These are phyloP conservation scores for Tineola bisselliella DNA, from an alignment of 2,888 invertebrate species.

Conservation along the genomic window DNA sequence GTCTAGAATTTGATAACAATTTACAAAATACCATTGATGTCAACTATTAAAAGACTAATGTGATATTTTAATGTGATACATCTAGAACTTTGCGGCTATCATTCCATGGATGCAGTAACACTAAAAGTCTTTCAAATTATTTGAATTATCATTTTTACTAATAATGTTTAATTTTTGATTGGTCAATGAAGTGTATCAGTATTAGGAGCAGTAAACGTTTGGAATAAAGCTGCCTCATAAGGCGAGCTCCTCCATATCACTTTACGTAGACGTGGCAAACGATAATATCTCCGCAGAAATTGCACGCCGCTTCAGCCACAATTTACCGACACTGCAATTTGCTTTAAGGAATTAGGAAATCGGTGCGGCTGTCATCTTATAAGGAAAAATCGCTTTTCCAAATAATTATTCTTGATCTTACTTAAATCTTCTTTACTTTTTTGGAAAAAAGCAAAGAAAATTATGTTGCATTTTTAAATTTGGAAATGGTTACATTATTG, in stretches of 20 bases:
- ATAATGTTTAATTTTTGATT: too few relatives aligned
- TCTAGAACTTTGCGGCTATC: too few relatives aligned
- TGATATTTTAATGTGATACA: too few relatives aligned
- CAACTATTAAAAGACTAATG: too few relatives aligned
- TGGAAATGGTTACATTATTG: background rate
- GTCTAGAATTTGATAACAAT: too few relatives aligned
- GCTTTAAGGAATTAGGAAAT: slow-evolving; percentile 29
- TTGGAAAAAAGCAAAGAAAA: too few relatives aligned
- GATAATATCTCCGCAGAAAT: slow-evolving; percentile 27
- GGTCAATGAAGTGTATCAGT: background rate
- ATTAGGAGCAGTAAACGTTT: background rate
- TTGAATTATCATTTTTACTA: too few relatives aligned
- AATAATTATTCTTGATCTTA: background rate
- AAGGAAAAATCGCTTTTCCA: background rate
- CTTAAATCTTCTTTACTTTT: too few relatives aligned
- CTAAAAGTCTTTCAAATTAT: too few relatives aligned
- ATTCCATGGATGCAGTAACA: too few relatives aligned
- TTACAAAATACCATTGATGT: too few relatives aligned
- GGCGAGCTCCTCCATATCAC: slow-evolving; percentile 12
- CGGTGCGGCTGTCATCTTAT: background rate
- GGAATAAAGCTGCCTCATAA: background rate
- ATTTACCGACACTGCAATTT: slow-evolving; percentile 34
- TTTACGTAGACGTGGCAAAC: slow-evolving; percentile 9
- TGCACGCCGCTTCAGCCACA: slow-evolving; percentile 28
- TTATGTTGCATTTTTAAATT: too few relatives aligned